These are phyloP conservation scores for Clistopyga incitator DNA, from an alignment of 2,888 invertebrate species.

Conservation along the genomic window DNA sequence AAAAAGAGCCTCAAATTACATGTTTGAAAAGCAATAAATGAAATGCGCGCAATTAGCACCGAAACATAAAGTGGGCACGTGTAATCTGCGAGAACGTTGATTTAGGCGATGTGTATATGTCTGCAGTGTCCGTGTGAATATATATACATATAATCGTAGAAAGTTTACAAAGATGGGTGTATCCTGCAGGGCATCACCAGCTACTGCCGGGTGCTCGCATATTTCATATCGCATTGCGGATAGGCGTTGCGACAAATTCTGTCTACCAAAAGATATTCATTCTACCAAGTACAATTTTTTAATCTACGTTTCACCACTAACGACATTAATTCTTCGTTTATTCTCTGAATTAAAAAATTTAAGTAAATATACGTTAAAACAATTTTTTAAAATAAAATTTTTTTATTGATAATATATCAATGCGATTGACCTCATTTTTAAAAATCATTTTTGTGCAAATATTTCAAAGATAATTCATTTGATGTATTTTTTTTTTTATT, in stretches of 20 bases:
- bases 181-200: conserved; percentile 39
- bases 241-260: conserved; percentile 63
- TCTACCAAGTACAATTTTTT: not conserved
- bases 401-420: not conserved
- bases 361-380: too few species aligned
- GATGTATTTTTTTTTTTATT: too few species aligned
- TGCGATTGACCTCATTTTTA: too few species aligned
- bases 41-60: conserved; percentile 57
- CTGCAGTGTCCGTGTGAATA: conserved; percentile 15
- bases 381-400: not conserved
- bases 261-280: conserved; percentile 28
- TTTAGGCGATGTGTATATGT: conserved; percentile 48
- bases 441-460: too few species aligned
- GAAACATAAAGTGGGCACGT: conserved; percentile 45
- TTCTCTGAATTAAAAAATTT: too few species aligned
- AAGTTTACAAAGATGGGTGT: conserved; percentile 15
- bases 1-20: not conserved
- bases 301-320: too few species aligned
- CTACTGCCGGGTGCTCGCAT: conserved; percentile 23
- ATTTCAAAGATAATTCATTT: too few species aligned
- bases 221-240: conserved; percentile 64
- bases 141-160: not conserved
- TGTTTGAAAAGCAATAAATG: conserved; percentile 33
- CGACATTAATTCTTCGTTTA: too few species aligned
- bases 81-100: conserved; percentile 53